Evolutionary conservation across 2,888 invertebrate species (phyloP), one percentile per base, ranked within the genome.

Genomic region (Dromius quadrimaculatus): DNA sequence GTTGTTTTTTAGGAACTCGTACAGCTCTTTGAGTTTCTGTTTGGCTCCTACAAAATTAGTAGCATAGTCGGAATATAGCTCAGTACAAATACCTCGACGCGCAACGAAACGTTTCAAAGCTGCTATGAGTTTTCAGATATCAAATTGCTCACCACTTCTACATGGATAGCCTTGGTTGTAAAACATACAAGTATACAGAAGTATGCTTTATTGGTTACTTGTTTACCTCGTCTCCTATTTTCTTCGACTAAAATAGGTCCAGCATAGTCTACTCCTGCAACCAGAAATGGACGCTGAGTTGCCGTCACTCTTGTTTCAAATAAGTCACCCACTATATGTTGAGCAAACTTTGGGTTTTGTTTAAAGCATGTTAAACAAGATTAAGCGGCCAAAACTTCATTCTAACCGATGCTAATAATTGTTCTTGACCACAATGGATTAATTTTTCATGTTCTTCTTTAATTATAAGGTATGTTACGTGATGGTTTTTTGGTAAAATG

Each of bases 11-110:
- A n/a, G 13, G 4, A 6, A 4, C 41, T 4, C n/a, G 4, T 13
- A 41, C 2, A 11, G 3, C 4, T 41, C 41, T 11, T n/a, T n/a
- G 3, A 41, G 13, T 11, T 41, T n/a, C 4, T n/a, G 3, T 41
- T 41, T 41, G n/a, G 41, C 41, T 41, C 41, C 41, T 6, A 41
- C 41, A 41, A 41, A 41, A n/a, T 41, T 41, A n/a, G 41, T 41
- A 13, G 5, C n/a, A 13, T 13, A 4, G 41, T 41, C 41, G 3
- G 11, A 11, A n/a, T 41, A 13, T n/a, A 41, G 3, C n/a, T 41
- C n/a, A 6, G n/a, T 6, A 11, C 3, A 4, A 6, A 4, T 41
- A 4, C 41, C 41, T 41, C 41, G 41, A 6, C 13, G 3, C 4
- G 41, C 3, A 2, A 41, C n/a, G 41, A 41, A 41, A 11, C 41